A percentile compares a stretch with the other conserved stretches of the same genome.
Conservation (phyloP, 2,113 vertebrate species). For the Heptranchias perlo region DNA sequence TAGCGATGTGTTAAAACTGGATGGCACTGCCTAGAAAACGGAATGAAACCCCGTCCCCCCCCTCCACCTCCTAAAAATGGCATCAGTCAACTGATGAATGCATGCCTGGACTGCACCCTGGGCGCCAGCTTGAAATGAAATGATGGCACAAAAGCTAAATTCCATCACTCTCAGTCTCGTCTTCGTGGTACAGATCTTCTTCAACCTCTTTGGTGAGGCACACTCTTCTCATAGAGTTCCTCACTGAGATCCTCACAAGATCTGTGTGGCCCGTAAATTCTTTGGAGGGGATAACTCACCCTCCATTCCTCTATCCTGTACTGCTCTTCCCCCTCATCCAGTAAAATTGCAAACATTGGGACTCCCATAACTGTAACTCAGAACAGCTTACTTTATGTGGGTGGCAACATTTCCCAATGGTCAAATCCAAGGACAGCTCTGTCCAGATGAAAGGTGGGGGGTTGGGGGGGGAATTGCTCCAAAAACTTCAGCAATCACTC, state of each 20-base stretch:
- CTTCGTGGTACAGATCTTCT: no score
- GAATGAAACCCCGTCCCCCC: not conserved
- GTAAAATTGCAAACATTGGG: not conserved
- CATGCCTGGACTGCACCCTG: not conserved
- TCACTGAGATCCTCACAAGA: not conserved
- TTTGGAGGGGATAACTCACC: not conserved
- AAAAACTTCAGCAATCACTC: not conserved
- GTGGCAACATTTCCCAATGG: not conserved
- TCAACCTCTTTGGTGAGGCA: not conserved
- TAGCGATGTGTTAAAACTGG: not conserved
- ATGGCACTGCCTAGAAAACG: not conserved
- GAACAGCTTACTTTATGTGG: not conserved
- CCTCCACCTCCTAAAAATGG: not conserved
- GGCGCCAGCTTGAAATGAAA: not conserved
- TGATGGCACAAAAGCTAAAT: not conserved
- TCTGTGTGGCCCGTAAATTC: not conserved
- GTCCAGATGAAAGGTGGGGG: not conserved
- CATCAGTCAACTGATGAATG: not conserved
- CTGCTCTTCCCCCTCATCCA: not conserved
- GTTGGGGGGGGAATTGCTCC: not conserved
- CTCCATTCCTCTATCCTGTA: not conserved
- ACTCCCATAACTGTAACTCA: not conserved
- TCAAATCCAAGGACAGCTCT: not conserved
- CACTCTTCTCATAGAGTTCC: not conserved
- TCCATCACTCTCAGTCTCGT: no score